Base-by-base conservation (phyloP, 53 echinoderm and acorn worm species). In the Luidia sarsii region DNA sequence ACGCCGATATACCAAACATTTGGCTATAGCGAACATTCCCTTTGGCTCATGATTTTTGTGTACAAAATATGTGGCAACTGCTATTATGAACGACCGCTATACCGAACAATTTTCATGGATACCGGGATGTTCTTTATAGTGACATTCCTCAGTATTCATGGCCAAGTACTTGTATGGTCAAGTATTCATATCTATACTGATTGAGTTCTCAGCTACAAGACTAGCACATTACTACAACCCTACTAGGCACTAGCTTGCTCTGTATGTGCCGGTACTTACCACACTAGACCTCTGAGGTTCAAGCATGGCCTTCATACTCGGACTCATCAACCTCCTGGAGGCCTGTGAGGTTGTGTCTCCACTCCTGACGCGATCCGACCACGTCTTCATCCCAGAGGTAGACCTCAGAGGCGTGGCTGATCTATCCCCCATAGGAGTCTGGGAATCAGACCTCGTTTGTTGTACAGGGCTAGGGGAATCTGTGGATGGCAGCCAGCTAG, bases 371-470 rank as follows among this genome's bases (percentile, higher is more conserved):
- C 77, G 60, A 70, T 71, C 70, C 3, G 83, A 83, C 83, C 83
- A 83, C 14, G 83, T 83, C 57, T 71, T 70, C 70, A 83, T 83
- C 14, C 83, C 83, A 2, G 83, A 70, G 33, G 48, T 62, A 0
- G 71, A 57, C 11, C 71, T 70, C 34, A 63, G 22, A 25, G 70
- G 70, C 9, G 57, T 82, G 33, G 16, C 57, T 30, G 70, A 71
- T 59, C 71, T 46, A 13, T 55, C 70, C 2, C 45, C 70, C 52
- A 71, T 70, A 18, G 69, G 83, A 55, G 83, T 60, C 71, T 64
- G 83, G 51, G 83, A 83, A 33, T 83, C 70, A 22, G 70, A 70
- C 50, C 83, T 30, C 45, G 61, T 48, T 57, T 67, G 53, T 5
- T 53, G 67, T 27, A 31, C 15, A 3, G 75, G 75, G 36, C 75